Evolutionary conservation across 2,797 vertebrate species (phyloP).

Genomic region (Rhodeus uyekii): DNA sequence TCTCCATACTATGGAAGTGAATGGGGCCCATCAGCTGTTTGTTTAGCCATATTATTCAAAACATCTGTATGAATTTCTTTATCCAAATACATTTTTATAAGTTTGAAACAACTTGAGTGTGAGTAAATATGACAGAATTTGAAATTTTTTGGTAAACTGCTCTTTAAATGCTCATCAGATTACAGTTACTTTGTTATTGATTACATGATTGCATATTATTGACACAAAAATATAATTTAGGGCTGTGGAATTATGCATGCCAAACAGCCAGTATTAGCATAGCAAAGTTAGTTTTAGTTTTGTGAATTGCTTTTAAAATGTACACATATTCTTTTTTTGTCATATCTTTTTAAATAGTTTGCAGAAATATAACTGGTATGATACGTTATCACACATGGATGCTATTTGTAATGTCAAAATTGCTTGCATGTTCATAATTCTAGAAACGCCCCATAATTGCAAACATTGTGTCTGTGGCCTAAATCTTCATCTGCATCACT

Average conservation of each 20-base stretch:
- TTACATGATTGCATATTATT: background rate
- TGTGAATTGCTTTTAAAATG: background rate
- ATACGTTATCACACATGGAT: background rate
- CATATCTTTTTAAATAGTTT: background rate
- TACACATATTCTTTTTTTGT: background rate
- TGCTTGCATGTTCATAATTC: background rate
- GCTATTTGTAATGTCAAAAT: background rate
- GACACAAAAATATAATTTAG: background rate
- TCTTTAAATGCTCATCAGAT: background rate
- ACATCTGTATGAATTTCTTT: too few relatives aligned
- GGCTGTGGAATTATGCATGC: background rate
- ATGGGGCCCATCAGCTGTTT: too few relatives aligned
- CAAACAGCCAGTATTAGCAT: too few relatives aligned
- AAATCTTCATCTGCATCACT: background rate
- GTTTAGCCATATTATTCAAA: too few relatives aligned
- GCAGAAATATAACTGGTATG: background rate
- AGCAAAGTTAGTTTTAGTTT: background rate
- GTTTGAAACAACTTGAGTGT: too few relatives aligned
- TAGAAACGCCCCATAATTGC: background rate
- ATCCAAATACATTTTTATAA: too few relatives aligned
- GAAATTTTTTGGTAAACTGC: too few relatives aligned
- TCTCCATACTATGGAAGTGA: too few relatives aligned
- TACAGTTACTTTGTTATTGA: background rate
- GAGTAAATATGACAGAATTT: too few relatives aligned
- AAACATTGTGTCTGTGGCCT: background rate